These are phyloP conservation scores for Taeniopygia guttata DNA, from an alignment of 2,797 vertebrate genomes.

Conservation along the genomic window DNA sequence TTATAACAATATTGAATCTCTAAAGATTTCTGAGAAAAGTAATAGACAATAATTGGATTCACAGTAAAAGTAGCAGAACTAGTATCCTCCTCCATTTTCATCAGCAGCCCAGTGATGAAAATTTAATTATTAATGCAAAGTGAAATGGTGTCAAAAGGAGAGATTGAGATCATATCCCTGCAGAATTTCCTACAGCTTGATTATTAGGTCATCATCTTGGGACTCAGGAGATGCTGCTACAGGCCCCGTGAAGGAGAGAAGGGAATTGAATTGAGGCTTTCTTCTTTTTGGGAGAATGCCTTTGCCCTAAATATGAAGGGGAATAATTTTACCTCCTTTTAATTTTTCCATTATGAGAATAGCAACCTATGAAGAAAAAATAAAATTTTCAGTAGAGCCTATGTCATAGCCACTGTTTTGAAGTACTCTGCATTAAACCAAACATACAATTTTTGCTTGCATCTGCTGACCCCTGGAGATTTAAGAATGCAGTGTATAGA, in stretches of 20 bases:
- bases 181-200: conserved; percentile 14
- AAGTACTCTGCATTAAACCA: background rate
- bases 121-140: conserved; percentile 54
- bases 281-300: background rate
- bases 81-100: background rate
- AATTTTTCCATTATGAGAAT: background rate
- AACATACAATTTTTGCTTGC: background rate
- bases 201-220: conserved; percentile 14
- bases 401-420: background rate
- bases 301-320: background rate
- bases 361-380: background rate
- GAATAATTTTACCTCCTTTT: background rate
- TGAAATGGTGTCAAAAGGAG: conserved; percentile 37
- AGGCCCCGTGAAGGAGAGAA: background rate
- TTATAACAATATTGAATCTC: background rate
- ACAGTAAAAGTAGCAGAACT: background rate
- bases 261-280: background rate
- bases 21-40: background rate
- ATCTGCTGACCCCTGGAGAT: background rate
- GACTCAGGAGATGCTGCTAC: background rate
- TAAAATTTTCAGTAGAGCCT: background rate
- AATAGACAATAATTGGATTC: background rate
- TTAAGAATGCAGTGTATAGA: background rate
- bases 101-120: background rate
- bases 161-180: background rate